These are phyloP conservation scores for Hydra vulgaris DNA, from an alignment of 30 jellyfish, hydroid and myxozoan genomes.

Conservation along the genomic window DNA sequence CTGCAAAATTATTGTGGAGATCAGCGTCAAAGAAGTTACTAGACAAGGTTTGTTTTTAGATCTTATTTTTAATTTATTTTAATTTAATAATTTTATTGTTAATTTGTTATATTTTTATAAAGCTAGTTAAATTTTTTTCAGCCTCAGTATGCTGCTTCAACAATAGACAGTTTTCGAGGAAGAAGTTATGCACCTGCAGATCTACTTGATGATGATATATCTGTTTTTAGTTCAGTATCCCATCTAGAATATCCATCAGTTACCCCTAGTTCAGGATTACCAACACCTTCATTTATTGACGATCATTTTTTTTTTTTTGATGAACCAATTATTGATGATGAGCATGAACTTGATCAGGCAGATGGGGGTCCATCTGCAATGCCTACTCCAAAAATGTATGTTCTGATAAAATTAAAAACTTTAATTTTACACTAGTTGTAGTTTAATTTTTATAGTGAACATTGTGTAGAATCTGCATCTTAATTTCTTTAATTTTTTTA, in stretches of 20 bases:
- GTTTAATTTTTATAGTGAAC: neutral
- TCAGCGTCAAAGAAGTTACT: conserved; percentile 36
- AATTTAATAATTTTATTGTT: neutral
- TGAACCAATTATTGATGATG: conserved; percentile 40
- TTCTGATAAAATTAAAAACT: too few relatives aligned
- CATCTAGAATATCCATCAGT: neutral
- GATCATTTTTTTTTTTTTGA: conserved; percentile 62
- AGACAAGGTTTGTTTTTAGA: conserved; percentile 10
- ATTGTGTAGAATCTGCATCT: neutral
- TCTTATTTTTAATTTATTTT: neutral
- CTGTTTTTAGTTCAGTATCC: conserved; percentile 30
- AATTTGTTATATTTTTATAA: too few relatives aligned
- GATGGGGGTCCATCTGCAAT: conserved; percentile 16
- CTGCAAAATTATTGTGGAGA: conserved; percentile 37
- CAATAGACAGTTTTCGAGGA: conserved; percentile 58
- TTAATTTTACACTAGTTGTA: too few relatives aligned
- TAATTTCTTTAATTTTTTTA: too few relatives aligned
- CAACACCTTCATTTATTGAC: conserved; percentile 51
- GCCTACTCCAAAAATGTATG: conserved; percentile 39
- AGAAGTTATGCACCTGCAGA: conserved; percentile 97
- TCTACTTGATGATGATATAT: conserved; percentile 47
- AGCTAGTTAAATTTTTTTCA: neutral
- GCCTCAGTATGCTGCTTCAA: conserved; percentile 39
- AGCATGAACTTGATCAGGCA: neutral
- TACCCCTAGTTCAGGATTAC: conserved; percentile 35